Percentiles rank a stretch among this genome's conserved stretches.
These are phyloP conservation scores for Lophotis ruficrista DNA, from an alignment of 2,113 vertebrate species.

Conservation along the genomic window DNA sequence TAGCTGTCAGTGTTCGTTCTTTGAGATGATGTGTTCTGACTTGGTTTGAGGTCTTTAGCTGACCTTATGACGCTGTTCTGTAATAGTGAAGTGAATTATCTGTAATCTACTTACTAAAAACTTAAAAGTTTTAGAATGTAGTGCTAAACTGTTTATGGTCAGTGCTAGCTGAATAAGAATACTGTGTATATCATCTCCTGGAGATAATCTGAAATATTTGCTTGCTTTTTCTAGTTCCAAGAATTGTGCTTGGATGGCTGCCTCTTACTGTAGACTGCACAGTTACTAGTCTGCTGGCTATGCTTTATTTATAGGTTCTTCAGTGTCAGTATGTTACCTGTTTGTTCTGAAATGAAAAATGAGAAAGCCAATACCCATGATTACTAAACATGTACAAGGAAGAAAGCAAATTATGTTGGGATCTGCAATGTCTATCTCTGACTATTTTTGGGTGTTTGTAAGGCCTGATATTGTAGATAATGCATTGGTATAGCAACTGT, in stretches of 20 bases:
- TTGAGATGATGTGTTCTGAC: not conserved
- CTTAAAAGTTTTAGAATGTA: not conserved
- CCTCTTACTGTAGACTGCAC: not conserved
- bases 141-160: not conserved
- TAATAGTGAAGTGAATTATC: not conserved
- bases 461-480: not conserved
- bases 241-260: rapidly evolving
- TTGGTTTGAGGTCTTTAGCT: not conserved
- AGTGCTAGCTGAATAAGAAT: not conserved
- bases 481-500: not conserved
- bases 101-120: not conserved
- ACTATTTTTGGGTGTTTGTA: not conserved
- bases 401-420: not conserved
- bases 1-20: not conserved
- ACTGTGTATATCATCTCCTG: not conserved
- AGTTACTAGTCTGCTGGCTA: not conserved
- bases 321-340: not conserved
- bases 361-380: not conserved
- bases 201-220: not conserved
- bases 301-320: not conserved
- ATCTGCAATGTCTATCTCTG: not conserved
- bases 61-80: not conserved
- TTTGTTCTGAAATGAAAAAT: not conserved
- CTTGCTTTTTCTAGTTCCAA: not conserved
- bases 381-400: not conserved